A percentile compares a stretch with the other conserved stretches of the same genome.
Evolutionary conservation across 1,140 invertebrate species (phyloP).

Genomic region (Rhizoglyphus robini): DNA sequence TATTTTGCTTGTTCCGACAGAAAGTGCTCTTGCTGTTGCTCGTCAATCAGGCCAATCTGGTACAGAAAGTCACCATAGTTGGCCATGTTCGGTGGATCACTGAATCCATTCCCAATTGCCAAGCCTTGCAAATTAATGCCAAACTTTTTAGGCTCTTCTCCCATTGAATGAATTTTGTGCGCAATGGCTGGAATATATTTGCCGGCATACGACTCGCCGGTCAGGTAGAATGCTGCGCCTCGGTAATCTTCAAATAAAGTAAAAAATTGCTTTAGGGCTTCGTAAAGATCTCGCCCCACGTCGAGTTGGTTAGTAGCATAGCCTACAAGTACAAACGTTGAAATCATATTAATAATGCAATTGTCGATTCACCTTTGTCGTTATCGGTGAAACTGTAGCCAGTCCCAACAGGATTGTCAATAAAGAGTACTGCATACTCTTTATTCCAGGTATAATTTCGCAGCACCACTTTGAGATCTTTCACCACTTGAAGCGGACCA

Average conservation of each 20-base stretch:
- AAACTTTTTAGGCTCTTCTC: constrained; percentile 22
- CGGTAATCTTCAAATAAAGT: constrained; percentile 25
- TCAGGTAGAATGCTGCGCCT: constrained; percentile 27
- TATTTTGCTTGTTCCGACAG: constrained; percentile 30
- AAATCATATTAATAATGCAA: no score
- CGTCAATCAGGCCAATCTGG: constrained; percentile 60
- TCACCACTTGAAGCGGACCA: constrained; percentile 45
- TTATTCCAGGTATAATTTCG: constrained; percentile 57
- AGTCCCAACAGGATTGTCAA: constrained; percentile 74
- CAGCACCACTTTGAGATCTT: constrained; percentile 42
- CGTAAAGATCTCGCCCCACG: constrained; percentile 25
- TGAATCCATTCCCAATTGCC: constrained; percentile 69
- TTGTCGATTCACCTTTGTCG: no score
- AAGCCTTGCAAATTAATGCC: constrained; percentile 39
- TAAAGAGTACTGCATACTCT: constrained; percentile 59
- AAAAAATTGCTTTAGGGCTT: constrained; percentile 28
- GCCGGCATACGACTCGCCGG: constrained; percentile 30
- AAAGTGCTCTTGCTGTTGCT: constrained; percentile 28
- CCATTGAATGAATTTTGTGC: constrained; percentile 53
- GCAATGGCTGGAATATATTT: constrained; percentile 63
- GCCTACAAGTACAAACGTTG: no score
- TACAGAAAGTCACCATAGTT: constrained; percentile 66
- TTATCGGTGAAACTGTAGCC: constrained; percentile 28
- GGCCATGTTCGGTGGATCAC: constrained; percentile 51
- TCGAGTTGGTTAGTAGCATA: constrained; percentile 24